Percentiles rank a stretch among this genome's conserved stretches.
These are phyloP conservation scores for Napeogenes sylphis DNA, from an alignment of 2,888 invertebrate species.

Conservation along the genomic window DNA sequence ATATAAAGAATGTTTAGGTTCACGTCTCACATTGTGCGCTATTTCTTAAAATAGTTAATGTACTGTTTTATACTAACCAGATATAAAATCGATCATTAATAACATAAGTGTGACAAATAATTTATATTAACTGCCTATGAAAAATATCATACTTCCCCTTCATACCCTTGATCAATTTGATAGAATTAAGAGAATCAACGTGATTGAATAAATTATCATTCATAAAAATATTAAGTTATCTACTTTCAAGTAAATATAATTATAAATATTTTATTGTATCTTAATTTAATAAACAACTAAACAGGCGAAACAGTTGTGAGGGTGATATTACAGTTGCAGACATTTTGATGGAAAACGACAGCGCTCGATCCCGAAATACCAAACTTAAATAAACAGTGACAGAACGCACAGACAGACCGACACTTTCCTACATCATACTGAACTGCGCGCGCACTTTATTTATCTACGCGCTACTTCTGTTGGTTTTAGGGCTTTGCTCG, in stretches of 20 bases:
- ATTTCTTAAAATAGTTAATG: too few species aligned
- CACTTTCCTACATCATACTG: constrained; percentile 20
- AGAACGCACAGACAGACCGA: constrained; percentile 19
- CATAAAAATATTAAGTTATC: too few species aligned
- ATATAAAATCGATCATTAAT: too few species aligned
- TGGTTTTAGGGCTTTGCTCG: constrained; percentile 11
- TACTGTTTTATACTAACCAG: too few species aligned
- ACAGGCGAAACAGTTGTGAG: constrained; percentile 1
- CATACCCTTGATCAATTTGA: too few species aligned
- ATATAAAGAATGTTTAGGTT: too few species aligned
- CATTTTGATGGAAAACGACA: constrained; percentile 10
- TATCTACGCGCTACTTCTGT: constrained; percentile 19
- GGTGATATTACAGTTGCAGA: constrained; percentile 4
- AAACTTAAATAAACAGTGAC: constrained; percentile 23
- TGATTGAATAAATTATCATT: too few species aligned
- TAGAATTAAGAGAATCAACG: too few species aligned
- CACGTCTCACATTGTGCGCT: too few species aligned
- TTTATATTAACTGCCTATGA: too few species aligned
- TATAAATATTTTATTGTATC: background rate
- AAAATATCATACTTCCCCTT: too few species aligned
- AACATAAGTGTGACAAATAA: too few species aligned
- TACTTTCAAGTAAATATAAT: background rate
- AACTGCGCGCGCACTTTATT: constrained; percentile 25
- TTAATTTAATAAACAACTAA: background rate
- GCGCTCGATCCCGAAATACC: constrained; percentile 19